Evolutionary conservation across 2,888 invertebrate genomes (phyloP).

Genomic region (Drosophila colorata): DNA sequence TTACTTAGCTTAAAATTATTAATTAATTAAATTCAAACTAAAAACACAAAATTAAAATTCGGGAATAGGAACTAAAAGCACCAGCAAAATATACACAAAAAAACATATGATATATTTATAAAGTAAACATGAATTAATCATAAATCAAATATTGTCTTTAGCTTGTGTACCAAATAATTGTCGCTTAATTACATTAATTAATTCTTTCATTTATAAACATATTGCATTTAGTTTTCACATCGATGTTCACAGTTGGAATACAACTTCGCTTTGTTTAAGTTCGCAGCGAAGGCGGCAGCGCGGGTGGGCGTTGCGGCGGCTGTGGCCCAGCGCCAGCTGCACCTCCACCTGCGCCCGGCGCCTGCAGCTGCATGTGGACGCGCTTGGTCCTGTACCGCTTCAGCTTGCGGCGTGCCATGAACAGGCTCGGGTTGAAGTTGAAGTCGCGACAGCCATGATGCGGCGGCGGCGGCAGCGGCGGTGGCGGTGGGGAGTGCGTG

Average conservation of each 20-base stretch:
- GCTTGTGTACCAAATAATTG: constrained; percentile 38
- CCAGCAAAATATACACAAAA: constrained; percentile 66
- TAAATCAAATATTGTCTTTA: constrained; percentile 54
- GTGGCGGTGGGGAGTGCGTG: constrained; percentile 53
- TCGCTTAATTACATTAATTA: constrained; percentile 20
- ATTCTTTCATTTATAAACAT: constrained; percentile 41
- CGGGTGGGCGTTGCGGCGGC: constrained; percentile 35
- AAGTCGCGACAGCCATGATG: constrained; percentile 67
- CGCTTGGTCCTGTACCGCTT: constrained; percentile 82
- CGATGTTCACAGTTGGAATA: constrained; percentile 60
- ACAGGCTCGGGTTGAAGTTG: constrained; percentile 83
- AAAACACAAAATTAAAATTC: constrained; percentile 50
- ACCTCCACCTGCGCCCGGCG: constrained; percentile 4
- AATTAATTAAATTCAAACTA: constrained; percentile 35
- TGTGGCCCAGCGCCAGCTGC: constrained; percentile 15
- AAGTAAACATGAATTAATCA: constrained; percentile 23
- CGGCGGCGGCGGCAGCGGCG: constrained; percentile 33
- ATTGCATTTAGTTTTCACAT: constrained; percentile 62
- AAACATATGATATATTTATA: constrained; percentile 11
- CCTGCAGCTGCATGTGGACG: constrained; percentile 47
- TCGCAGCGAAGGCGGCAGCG: constrained; percentile 49
- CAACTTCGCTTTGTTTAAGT: constrained; percentile 31
- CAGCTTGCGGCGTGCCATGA: constrained; percentile 82
- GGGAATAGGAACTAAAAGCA: constrained; percentile 81
- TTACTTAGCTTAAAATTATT: constrained; percentile 65